Evolutionary conservation across 2,888 invertebrate genomes (phyloP).

Genomic region (Drosophila glabriapex): DNA sequence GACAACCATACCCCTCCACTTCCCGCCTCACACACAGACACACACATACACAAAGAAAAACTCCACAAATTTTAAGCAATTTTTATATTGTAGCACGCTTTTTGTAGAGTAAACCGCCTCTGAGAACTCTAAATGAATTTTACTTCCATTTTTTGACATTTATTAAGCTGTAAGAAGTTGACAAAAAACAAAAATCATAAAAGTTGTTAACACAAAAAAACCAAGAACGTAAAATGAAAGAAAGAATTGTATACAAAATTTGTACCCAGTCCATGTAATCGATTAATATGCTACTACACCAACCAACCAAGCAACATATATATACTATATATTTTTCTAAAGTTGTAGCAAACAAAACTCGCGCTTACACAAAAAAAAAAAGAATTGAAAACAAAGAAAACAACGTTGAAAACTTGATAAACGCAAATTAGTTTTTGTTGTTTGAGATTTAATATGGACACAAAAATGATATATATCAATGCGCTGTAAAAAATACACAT

Average conservation of each 20-base stretch:
- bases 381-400: background rate
- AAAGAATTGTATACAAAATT: conserved; percentile 75
- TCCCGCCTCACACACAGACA: background rate
- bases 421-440: conserved; percentile 54
- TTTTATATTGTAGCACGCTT: conserved; percentile 37
- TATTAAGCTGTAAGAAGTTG: conserved; percentile 56
- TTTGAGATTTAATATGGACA: conserved; percentile 47
- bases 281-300: conserved; percentile 68
- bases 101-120: conserved; percentile 34
- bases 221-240: conserved; percentile 10
- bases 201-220: conserved; percentile 50
- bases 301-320: conserved; percentile 66
- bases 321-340: conserved; percentile 75
- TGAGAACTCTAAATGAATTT: conserved; percentile 68
- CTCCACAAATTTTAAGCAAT: conserved; percentile 4
- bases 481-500: conserved; percentile 79
- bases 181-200: conserved; percentile 18
- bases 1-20: background rate
- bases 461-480: conserved; percentile 64
- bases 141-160: conserved; percentile 72
- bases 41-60: conserved; percentile 4
- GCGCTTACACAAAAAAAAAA: conserved; percentile 54
- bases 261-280: conserved; percentile 81
- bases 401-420: conserved; percentile 15
- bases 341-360: conserved; percentile 52